Conservation (phyloP, 2,113 vertebrate species). For the Siniperca knerii region DNA sequence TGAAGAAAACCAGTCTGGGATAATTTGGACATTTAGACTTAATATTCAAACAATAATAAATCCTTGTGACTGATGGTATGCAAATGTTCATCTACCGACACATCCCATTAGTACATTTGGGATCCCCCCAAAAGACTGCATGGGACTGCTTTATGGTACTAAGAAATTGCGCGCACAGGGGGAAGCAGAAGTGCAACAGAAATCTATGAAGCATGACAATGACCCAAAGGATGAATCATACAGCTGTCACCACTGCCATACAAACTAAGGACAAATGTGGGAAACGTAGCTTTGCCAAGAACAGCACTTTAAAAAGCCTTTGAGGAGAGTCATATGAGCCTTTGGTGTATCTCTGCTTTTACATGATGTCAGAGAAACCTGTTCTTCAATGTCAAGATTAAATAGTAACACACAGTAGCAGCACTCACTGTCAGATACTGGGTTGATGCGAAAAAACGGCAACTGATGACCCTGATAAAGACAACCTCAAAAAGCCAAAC, state of each 20-base stretch:
- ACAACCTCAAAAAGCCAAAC: slow-evolving; percentile 29
- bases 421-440: background rate
- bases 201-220: slow-evolving; percentile 44
- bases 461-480: slow-evolving; percentile 23
- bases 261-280: slow-evolving; percentile 53
- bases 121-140: background rate
- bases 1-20: background rate
- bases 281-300: slow-evolving; percentile 59
- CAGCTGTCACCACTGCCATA: slow-evolving; percentile 38
- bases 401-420: slow-evolving; percentile 20
- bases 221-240: slow-evolving; percentile 53
- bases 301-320: slow-evolving; percentile 32
- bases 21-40: slow-evolving; percentile 14
- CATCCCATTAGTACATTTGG: background rate
- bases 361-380: slow-evolving; percentile 27
- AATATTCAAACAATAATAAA: slow-evolving; percentile 30
- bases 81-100: slow-evolving; percentile 1
- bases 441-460: background rate
- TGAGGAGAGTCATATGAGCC: slow-evolving; percentile 21
- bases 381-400: slow-evolving; percentile 25
- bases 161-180: slow-evolving; percentile 9
- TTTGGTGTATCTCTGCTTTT: slow-evolving; percentile 39
- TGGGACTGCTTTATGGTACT: slow-evolving; percentile 1
- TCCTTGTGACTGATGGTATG: slow-evolving; percentile 12
- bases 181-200: slow-evolving; percentile 44